phyloP scores from a whole-genome alignment of 2,113 vertebrate species.

The Cyphomyrus plagiostoma region DNA sequence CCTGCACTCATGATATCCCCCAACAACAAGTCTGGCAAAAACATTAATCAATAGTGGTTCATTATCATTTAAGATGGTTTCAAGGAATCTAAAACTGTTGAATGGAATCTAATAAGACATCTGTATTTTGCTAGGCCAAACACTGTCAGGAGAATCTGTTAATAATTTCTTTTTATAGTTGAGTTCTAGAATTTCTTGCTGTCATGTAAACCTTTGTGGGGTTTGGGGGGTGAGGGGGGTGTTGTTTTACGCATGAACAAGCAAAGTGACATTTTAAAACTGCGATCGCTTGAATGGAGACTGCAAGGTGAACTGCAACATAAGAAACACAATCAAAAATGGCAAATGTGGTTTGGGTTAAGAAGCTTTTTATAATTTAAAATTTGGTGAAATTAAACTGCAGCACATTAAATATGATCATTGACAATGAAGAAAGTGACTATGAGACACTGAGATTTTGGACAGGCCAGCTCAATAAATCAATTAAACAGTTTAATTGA shows the following conservation, averaged over 20 bases:
- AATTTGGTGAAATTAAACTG: neutral
- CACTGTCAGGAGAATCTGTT: neutral
- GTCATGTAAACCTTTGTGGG: neutral
- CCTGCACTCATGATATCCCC: neutral
- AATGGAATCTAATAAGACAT: neutral
- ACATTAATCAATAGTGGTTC: neutral
- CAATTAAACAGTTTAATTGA: neutral
- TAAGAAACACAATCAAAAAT: neutral
- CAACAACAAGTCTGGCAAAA: neutral
- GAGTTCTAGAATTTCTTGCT: neutral
- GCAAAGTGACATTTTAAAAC: neutral
- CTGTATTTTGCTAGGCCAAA: neutral
- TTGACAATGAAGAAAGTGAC: neutral
- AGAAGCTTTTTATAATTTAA: neutral
- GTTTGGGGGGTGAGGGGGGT: neutral
- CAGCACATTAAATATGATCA: neutral
- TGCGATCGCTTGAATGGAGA: neutral
- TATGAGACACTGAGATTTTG: neutral
- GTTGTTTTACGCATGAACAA: neutral
- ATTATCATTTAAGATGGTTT: neutral
- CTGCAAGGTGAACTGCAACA: neutral
- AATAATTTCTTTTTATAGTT: slow-evolving; percentile 1
- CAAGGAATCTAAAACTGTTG: neutral
- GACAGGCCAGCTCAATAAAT: neutral
- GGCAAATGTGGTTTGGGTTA: neutral